phyloP scores from a whole-genome alignment of 2,797 vertebrate genomes.

The Sardinella longiceps region DNA sequence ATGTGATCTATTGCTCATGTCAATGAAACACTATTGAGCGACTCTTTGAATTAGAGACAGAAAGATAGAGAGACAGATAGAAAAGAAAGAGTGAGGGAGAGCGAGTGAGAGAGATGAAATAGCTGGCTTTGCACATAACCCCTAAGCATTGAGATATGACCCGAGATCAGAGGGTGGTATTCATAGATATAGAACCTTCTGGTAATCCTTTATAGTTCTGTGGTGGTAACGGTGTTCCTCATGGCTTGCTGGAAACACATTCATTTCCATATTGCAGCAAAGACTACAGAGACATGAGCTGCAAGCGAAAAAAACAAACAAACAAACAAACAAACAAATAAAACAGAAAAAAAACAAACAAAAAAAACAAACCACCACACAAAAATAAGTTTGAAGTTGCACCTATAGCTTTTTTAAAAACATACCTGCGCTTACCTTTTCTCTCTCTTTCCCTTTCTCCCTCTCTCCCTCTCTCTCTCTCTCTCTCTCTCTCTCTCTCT shows the following conservation, averaged over 20 bases:
- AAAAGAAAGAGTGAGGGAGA: conserved; percentile 1
- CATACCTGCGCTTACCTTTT: background rate
- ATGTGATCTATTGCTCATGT: too few species aligned
- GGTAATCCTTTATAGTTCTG: too few species aligned
- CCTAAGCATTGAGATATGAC: background rate
- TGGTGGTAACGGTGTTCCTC: background rate
- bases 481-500: conserved; percentile 26
- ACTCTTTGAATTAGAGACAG: background rate
- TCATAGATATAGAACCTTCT: too few species aligned
- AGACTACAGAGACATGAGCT: background rate
- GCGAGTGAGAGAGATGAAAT: background rate
- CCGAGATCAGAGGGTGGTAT: conserved; percentile 4
- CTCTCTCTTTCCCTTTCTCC: background rate
- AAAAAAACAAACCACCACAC: background rate
- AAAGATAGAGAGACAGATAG: conserved; percentile 18
- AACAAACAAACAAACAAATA: too few species aligned
- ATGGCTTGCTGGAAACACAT: background rate
- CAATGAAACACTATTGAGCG: background rate
- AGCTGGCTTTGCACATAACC: background rate
- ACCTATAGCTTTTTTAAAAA: background rate
- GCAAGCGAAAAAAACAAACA: too few species aligned
- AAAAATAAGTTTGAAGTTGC: background rate
- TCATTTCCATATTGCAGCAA: background rate
- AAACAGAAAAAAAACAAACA: too few species aligned
- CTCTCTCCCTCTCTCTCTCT: background rate